Percentiles rank a stretch among this genome's conserved stretches.
These are phyloP conservation scores for Pharmacophagus antenor DNA, from an alignment of 2,888 invertebrate genomes.

Conservation along the genomic window DNA sequence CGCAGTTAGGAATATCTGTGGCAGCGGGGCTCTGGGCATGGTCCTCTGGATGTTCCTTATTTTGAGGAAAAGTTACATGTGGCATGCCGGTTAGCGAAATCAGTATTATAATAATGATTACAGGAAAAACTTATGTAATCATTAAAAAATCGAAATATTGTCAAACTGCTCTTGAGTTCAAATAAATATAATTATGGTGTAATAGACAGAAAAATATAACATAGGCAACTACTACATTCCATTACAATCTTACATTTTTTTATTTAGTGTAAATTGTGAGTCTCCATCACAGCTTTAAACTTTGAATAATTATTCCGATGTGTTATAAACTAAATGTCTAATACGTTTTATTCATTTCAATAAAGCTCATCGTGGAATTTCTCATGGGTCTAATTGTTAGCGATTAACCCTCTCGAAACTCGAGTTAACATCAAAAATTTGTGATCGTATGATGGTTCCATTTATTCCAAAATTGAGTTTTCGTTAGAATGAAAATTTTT, in stretches of 20 bases:
- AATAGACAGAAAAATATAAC: too few species aligned
- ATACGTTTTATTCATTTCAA: slow-evolving; percentile 10
- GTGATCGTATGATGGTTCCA: slow-evolving; percentile 19
- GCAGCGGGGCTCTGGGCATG: too few species aligned
- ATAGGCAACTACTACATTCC: too few species aligned
- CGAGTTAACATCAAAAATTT: slow-evolving; percentile 21
- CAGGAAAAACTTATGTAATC: too few species aligned
- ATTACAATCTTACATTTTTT: background rate
- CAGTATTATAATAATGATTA: too few species aligned
- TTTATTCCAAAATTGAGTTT: slow-evolving; percentile 9
- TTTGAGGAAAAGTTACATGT: too few species aligned
- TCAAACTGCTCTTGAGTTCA: too few species aligned
- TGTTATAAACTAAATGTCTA: background rate
- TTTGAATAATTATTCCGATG: background rate
- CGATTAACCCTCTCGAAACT: slow-evolving; percentile 23
- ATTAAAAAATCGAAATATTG: too few species aligned
- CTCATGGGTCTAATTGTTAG: slow-evolving; percentile 19
- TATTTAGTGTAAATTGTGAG: slow-evolving; percentile 3
- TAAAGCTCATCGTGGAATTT: slow-evolving; percentile 13
- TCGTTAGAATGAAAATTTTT: background rate
- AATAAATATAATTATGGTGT: too few species aligned
- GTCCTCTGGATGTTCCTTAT: too few species aligned
- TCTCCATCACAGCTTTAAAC: background rate
- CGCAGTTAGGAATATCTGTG: too few species aligned
- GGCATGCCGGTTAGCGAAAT: too few species aligned